Evolutionary conservation across 2,888 invertebrate genomes (phyloP).

Genomic region (Scrobipalpa atriplicella): DNA sequence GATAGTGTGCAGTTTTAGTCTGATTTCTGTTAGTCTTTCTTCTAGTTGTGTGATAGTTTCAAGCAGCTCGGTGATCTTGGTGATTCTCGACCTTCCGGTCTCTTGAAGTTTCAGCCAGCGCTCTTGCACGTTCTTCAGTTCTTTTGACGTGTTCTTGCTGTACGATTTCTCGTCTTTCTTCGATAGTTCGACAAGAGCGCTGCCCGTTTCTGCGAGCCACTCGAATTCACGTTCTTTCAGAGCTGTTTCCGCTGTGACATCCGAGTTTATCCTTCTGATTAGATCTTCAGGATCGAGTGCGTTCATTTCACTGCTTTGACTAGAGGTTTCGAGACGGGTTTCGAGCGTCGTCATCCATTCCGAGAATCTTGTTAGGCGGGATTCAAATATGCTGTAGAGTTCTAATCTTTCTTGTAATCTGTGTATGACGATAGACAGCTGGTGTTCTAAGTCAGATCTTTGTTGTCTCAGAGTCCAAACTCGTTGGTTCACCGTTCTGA

Average conservation of each 20-base stretch:
- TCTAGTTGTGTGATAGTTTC: slow-evolving; percentile 88
- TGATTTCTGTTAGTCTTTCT: slow-evolving; percentile 87
- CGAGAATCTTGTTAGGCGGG: slow-evolving; percentile 84
- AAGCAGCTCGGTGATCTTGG: slow-evolving; percentile 88
- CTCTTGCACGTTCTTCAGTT: slow-evolving; percentile 82
- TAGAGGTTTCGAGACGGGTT: slow-evolving; percentile 83
- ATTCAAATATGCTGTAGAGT: slow-evolving; percentile 87
- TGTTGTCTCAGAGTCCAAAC: slow-evolving; percentile 91
- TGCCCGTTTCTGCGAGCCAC: slow-evolving; percentile 88
- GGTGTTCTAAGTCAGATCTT: slow-evolving; percentile 91
- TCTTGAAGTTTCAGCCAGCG: slow-evolving; percentile 87
- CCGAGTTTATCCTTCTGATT: slow-evolving; percentile 87
- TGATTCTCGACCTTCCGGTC: slow-evolving; percentile 85
- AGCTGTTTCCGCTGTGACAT: slow-evolving; percentile 88
- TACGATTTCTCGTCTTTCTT: slow-evolving; percentile 83
- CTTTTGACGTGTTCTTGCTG: slow-evolving; percentile 82
- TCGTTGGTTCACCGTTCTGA: slow-evolving; percentile 90
- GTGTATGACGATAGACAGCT: slow-evolving; percentile 87
- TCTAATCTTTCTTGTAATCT: slow-evolving; percentile 89
- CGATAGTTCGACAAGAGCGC: slow-evolving; percentile 84
- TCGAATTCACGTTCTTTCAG: slow-evolving; percentile 90
- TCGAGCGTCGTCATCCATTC: slow-evolving; percentile 89
- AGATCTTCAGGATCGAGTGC: slow-evolving; percentile 88
- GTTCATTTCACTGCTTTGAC: slow-evolving; percentile 73
- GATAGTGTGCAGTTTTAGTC: slow-evolving; percentile 87